Percentiles rank a stretch among this genome's conserved stretches.
Evolutionary conservation across 2,113 vertebrate species (phyloP).

Genomic region (Lutjanus erythropterus): DNA sequence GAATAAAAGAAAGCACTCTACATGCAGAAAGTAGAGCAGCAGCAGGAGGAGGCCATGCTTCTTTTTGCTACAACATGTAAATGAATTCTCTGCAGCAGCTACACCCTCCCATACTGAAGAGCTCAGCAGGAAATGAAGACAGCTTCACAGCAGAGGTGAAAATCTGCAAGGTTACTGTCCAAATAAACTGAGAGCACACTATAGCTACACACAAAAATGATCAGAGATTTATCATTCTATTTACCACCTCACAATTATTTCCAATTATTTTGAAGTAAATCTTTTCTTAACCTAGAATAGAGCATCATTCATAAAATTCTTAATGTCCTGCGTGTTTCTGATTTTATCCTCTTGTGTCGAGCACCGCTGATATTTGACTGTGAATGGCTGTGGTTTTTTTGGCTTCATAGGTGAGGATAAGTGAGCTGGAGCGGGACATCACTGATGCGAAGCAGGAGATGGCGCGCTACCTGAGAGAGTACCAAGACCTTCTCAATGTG

Average conservation of each 20-base stretch:
- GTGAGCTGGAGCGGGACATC: constrained; percentile 86
- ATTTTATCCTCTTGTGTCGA: background rate
- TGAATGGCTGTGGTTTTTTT: background rate
- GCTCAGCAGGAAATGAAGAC: constrained; percentile 36
- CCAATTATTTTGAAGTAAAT: too few relatives aligned
- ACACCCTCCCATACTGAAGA: background rate
- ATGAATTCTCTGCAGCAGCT: constrained; percentile 43
- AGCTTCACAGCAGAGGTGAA: constrained; percentile 39
- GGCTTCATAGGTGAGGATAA: constrained; percentile 83
- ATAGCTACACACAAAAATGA: background rate
- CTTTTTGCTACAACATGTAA: constrained; percentile 18
- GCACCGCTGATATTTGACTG: background rate
- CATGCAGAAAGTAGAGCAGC: background rate
- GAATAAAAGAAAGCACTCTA: background rate
- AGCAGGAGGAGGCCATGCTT: background rate
- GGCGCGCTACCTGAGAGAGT: constrained; percentile 94
- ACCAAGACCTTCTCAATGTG: constrained; percentile 97
- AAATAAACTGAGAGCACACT: background rate
- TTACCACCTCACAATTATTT: background rate
- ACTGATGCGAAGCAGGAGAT: constrained; percentile 89
- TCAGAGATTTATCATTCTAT: background rate
- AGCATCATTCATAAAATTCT: too few relatives aligned
- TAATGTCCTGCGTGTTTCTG: too few relatives aligned
- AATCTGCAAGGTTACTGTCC: constrained; percentile 33
- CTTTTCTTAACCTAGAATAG: too few relatives aligned